Conservation (phyloP, 2,888 invertebrate genomes). For the Tinea trinotella region DNA sequence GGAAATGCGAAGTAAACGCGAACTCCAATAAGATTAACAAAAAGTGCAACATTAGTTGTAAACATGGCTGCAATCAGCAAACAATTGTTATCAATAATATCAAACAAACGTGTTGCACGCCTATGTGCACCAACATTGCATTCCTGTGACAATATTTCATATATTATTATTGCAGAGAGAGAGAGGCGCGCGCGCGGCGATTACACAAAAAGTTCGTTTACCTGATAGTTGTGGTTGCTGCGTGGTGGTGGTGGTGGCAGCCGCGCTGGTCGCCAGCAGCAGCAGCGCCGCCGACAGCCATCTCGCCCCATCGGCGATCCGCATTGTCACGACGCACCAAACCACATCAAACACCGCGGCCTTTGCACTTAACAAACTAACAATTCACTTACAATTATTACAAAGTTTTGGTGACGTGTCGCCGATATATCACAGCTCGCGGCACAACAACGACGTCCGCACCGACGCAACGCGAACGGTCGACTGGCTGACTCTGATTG, state of each 20-base stretch:
- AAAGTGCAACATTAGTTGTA: not conserved
- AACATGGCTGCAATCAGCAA: not conserved
- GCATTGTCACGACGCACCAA: slow-evolving; percentile 53
- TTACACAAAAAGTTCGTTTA: slow-evolving; percentile 24
- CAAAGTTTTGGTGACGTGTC: slow-evolving; percentile 15
- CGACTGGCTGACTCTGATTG: not conserved
- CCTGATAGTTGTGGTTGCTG: slow-evolving; percentile 65
- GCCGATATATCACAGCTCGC: not conserved
- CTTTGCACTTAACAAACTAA: slow-evolving; percentile 26
- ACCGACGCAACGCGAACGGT: slow-evolving; percentile 4
- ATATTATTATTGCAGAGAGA: too few species aligned
- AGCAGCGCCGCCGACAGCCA: slow-evolving; percentile 42
- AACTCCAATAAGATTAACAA: not conserved
- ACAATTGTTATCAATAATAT: not conserved
- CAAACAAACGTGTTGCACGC: too few species aligned
- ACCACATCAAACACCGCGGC: slow-evolving; percentile 53
- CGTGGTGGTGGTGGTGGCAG: too few species aligned
- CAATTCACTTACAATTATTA: slow-evolving; percentile 1
- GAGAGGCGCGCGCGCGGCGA: not conserved
- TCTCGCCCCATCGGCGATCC: slow-evolving; percentile 64
- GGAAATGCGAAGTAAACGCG: too few species aligned
- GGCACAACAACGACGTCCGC: not conserved
- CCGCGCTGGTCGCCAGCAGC: slow-evolving; percentile 36
- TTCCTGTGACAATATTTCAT: too few species aligned
- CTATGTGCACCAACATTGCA: not conserved